Base-by-base conservation (phyloP, 1,140 invertebrate genomes). In the Pectinophora gossypiella region DNA sequence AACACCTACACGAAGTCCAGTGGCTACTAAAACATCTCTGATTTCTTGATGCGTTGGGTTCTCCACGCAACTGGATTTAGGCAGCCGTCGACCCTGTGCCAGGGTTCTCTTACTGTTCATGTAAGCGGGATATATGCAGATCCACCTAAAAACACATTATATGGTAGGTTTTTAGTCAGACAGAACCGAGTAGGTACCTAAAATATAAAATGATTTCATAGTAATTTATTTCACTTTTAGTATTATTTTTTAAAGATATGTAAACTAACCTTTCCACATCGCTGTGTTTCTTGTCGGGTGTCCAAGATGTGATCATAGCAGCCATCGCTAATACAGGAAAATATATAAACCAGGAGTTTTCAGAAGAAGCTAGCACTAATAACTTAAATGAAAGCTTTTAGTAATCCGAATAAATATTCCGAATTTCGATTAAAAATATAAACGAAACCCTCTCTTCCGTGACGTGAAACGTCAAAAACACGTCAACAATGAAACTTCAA, bases 81-180 rank as follows among this genome's bases (percentile, higher is more conserved):
- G 84, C 18, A 99, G 85, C 61, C 93, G 92, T 19, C 98, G 90
- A 6, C 98, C 98, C 79, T 97, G 92, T 1, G 94, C 94, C 20
- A 95, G 73, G 0, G 96, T 96, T 84, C 96, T 98, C 71, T 97
- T 98, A 59, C 93, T 97, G 72, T 99, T 99, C 16, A 99, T 90
- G 68, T 99, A 99, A 0, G 96, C 93, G 35, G 98, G 98, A 88
- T 99, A 99, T 51, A 99, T 95, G 68, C 96, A 98, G 50, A 99
- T 92, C 98, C 98, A 99, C 70, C 97, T 97, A 88, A 73, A 68
- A 40, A 27, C 43, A 21, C 42, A 38, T 3, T 10, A 15, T 15
- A 10, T n/a, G 4, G 36, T 38, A 38, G 13, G 36, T 15, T 38
- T 20, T 16, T 43, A 44, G 10, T 19, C 12, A 40, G 2, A 40